Base-by-base conservation (phyloP, 2,113 vertebrate genomes). In the Apodemus speciosus region DNA sequence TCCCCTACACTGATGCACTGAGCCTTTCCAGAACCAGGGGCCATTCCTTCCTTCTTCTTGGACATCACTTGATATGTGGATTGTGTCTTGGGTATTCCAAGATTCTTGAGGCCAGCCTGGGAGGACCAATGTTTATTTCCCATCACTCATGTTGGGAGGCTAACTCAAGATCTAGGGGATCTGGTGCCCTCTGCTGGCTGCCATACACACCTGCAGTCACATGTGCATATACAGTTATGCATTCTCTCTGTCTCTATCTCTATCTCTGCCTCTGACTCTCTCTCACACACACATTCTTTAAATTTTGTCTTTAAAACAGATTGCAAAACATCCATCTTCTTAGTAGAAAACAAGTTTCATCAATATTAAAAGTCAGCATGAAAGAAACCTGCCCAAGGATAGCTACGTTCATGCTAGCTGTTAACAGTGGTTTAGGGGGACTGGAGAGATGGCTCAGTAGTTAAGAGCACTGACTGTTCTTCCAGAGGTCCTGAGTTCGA, bases 291-390 rank as follows among this genome's bases (percentile, higher is more conserved):
- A 27, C 71, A 27, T 23, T 23, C 49, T 35, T 10, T 10, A n/a
- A 77, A 32, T 27, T 53, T 35, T 80, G 23, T n/a, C 77, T 80
- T 80, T 56, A 80, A 80, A 25, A 15, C 10, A 9, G 5, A 3
- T 25, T 80, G n/a, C 10, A 2, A 13, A 53, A 77, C 9, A 56
- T 25, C 86, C 71, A 97, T 96, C 18, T 10, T 89, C 69, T 79
- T 21, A 32, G 43, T 89, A 90, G 81, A 80, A 97, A 94, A 88
- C 91, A 96, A 35, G 46, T 83, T 95, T 96, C 88, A 73, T 40
- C 75, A 97, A 97, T 92, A 94, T 86, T 95, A 76, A 58, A 93
- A 95, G 91, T 62, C 6, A 83, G 68, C 53, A 72, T 16, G 75
- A 94, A 58, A 96, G 23, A 73, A 96, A 96, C 30, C 10, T 49